Evolutionary conservation across 2,113 vertebrate species (phyloP).

Genomic region (Silurus glanis): DNA sequence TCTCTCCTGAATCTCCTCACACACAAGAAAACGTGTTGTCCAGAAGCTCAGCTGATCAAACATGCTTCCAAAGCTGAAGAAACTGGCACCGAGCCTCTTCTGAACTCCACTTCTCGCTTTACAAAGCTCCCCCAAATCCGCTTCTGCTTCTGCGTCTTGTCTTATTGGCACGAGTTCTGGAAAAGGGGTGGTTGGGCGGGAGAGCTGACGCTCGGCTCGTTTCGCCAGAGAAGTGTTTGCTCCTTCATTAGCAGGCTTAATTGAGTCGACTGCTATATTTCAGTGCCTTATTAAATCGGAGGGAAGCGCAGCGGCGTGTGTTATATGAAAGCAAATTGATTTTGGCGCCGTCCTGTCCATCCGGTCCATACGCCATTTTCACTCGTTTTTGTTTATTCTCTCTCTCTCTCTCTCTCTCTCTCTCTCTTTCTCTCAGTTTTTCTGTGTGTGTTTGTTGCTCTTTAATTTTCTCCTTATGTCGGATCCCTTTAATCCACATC

Average conservation of each 20-base stretch:
- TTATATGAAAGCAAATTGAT: slow-evolving; percentile 70
- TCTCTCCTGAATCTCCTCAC: background rate
- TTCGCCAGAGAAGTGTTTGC: slow-evolving; percentile 68
- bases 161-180: slow-evolving; percentile 32
- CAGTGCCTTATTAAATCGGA: slow-evolving; percentile 70
- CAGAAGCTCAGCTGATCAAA: slow-evolving; percentile 37
- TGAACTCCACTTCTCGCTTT: background rate
- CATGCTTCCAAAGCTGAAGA: slow-evolving; percentile 5
- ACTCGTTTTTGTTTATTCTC: slow-evolving; percentile 38
- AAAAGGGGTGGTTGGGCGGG: slow-evolving; percentile 42
- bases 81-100: background rate
- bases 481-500: background rate
- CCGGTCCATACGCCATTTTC: slow-evolving; percentile 40
- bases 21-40: background rate
- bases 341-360: slow-evolving; percentile 66
- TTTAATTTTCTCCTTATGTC: background rate
- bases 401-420: background rate
- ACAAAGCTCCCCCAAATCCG: slow-evolving; percentile 19
- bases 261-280: slow-evolving; percentile 66
- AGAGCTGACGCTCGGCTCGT: slow-evolving; percentile 49
- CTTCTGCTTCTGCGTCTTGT: background rate
- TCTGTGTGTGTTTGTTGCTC: background rate
- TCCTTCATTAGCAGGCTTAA: slow-evolving; percentile 67
- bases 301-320: slow-evolving; percentile 59
- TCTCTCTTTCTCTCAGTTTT: background rate